Conservation (phyloP, 2,797 vertebrate genomes). For the Enteromius radiatus region DNA sequence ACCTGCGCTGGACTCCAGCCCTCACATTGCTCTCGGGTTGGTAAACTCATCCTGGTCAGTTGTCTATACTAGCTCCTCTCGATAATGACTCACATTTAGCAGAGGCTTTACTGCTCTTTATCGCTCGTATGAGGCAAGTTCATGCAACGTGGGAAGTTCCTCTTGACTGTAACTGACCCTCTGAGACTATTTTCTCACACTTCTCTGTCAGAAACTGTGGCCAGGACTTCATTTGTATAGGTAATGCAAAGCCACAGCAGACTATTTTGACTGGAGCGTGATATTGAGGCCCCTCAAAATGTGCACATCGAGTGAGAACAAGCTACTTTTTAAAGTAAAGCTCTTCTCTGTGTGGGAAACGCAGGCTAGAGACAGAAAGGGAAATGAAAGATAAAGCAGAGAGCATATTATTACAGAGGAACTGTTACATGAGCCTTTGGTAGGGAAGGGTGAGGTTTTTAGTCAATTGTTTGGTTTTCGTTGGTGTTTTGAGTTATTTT, state of each 20-base stretch:
- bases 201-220: conserved; percentile 33
- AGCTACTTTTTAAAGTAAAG: background rate
- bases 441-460: background rate
- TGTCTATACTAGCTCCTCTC: conserved; percentile 60
- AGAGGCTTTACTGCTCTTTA: conserved; percentile 61
- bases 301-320: background rate
- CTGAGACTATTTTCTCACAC: background rate
- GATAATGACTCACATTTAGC: conserved; percentile 40
- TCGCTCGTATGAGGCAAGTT: conserved; percentile 56
- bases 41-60: conserved; percentile 74
- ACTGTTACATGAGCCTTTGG: background rate
- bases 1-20: conserved; percentile 81
- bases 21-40: conserved; percentile 83
- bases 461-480: background rate
- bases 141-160: conserved; percentile 58
- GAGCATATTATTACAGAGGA: background rate
- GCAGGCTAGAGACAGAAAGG: conserved; percentile 8
- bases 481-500: background rate
- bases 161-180: conserved; percentile 30
- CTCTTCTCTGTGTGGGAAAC: background rate
- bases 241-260: background rate
- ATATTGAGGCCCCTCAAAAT: background rate
- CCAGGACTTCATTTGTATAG: background rate
- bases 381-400: conserved; percentile 18
- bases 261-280: background rate